Percentiles rank a stretch among this genome's conserved stretches.
Evolutionary conservation across 2,797 vertebrate species (phyloP).

Genomic region (Argya squamiceps): DNA sequence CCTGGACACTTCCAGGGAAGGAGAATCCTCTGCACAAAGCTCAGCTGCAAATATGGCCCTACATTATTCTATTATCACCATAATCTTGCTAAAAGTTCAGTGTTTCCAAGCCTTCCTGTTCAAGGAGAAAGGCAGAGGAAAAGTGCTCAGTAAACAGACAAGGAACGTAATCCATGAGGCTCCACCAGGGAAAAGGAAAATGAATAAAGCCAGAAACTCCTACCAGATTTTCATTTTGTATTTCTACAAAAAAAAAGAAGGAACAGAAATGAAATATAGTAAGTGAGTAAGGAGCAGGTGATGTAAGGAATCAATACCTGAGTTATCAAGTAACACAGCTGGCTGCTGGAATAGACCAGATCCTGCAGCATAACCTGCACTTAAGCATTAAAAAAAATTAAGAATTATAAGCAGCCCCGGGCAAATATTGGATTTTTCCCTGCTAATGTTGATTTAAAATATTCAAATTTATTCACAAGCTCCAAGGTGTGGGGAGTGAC

Average conservation of each 20-base stretch:
- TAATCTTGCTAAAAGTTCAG: neutral
- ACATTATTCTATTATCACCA: neutral
- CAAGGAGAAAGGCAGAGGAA: neutral
- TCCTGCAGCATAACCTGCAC: neutral
- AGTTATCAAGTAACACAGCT: conserved; percentile 9
- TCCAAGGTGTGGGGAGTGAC: neutral
- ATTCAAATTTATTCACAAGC: conserved; percentile 12
- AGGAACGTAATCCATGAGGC: neutral
- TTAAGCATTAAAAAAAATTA: neutral
- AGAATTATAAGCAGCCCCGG: neutral
- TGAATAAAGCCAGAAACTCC: neutral
- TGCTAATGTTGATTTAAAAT: conserved; percentile 3
- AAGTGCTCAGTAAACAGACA: neutral
- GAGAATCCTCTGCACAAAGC: neutral
- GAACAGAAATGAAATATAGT: neutral
- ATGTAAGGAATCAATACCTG: neutral
- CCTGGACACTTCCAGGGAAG: neutral
- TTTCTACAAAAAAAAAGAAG: neutral
- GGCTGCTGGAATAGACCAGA: neutral
- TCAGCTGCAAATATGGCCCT: neutral
- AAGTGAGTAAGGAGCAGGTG: neutral
- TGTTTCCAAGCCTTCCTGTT: neutral
- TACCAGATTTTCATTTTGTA: neutral
- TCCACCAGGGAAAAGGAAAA: neutral
- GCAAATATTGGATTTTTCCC: neutral